Percentiles rank a stretch among this genome's conserved stretches.
Evolutionary conservation across 2,113 vertebrate genomes (phyloP).

Genomic region (Mormyrus lacerda): DNA sequence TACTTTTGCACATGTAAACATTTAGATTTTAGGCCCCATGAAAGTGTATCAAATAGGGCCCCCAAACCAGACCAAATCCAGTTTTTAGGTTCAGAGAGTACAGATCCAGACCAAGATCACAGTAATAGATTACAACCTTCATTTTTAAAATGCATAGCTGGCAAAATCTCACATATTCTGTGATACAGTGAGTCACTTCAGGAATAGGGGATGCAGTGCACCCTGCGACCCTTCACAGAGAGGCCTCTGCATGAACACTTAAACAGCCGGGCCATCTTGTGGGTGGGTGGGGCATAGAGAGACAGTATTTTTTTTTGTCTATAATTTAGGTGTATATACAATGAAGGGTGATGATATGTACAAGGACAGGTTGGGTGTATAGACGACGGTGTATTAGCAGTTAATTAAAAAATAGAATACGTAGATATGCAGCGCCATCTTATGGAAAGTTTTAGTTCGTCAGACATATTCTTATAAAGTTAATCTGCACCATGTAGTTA

Average conservation of each 20-base stretch:
- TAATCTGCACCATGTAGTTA: not conserved
- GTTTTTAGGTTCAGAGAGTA: not conserved
- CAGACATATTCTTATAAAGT: not conserved
- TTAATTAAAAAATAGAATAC: not conserved
- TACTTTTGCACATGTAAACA: not conserved
- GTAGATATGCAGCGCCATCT: not conserved
- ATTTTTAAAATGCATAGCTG: not conserved
- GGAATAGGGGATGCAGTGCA: conserved; percentile 36
- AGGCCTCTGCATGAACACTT: conserved; percentile 65
- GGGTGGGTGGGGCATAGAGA: no score
- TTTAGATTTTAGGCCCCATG: not conserved
- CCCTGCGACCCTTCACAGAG: conserved; percentile 73
- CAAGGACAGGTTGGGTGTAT: no score
- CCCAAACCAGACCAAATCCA: not conserved
- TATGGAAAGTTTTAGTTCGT: not conserved
- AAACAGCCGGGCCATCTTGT: no score
- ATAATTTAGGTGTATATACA: no score
- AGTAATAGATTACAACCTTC: not conserved
- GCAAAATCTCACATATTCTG: not conserved
- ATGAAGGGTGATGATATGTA: no score
- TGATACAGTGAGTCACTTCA: not conserved
- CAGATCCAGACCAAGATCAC: no score
- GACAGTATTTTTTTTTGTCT: no score
- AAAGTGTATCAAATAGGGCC: not conserved
- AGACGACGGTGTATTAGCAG: not conserved